These are phyloP conservation scores for Andrena trimmerana DNA, from an alignment of 2,888 invertebrate genomes.

Conservation along the genomic window DNA sequence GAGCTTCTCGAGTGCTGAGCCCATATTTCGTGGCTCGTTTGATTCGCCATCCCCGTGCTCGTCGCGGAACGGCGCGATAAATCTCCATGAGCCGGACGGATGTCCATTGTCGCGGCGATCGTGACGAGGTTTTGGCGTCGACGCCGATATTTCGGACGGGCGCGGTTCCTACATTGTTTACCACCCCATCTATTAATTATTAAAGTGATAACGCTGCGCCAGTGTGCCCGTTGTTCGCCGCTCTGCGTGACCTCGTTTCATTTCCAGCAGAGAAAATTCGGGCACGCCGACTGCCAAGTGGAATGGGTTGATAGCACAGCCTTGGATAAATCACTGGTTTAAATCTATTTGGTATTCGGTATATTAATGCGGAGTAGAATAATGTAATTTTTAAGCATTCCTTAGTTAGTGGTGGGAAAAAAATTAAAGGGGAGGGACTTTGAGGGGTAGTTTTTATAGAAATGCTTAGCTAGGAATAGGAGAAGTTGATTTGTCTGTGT, in stretches of 20 bases:
- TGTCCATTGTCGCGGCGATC: slow-evolving; percentile 53
- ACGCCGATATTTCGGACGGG: slow-evolving; percentile 48
- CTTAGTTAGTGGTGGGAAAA: no score
- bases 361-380: not conserved
- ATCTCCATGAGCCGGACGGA: slow-evolving; percentile 49
- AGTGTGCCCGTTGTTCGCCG: not conserved
- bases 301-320: not conserved
- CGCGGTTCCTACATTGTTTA: slow-evolving; percentile 40
- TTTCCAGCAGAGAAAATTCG: not conserved
- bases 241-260: not conserved
- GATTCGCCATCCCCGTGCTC: slow-evolving; percentile 24
- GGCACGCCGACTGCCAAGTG: not conserved
- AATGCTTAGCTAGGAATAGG: no score
- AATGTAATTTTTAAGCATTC: no score
- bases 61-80: slow-evolving; percentile 49
- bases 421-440: no score
- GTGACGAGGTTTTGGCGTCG: slow-evolving; percentile 57
- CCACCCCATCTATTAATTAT: slow-evolving; percentile 51
- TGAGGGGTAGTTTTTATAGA: no score
- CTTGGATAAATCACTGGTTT: not conserved
- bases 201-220: slow-evolving; percentile 37
- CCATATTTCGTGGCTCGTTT: slow-evolving; percentile 55
- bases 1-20: slow-evolving; percentile 16
- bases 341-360: not conserved
- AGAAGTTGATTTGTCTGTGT: no score